Evolutionary conservation across 2,113 vertebrate genomes (phyloP).

Genomic region (Tamias sibiricus): DNA sequence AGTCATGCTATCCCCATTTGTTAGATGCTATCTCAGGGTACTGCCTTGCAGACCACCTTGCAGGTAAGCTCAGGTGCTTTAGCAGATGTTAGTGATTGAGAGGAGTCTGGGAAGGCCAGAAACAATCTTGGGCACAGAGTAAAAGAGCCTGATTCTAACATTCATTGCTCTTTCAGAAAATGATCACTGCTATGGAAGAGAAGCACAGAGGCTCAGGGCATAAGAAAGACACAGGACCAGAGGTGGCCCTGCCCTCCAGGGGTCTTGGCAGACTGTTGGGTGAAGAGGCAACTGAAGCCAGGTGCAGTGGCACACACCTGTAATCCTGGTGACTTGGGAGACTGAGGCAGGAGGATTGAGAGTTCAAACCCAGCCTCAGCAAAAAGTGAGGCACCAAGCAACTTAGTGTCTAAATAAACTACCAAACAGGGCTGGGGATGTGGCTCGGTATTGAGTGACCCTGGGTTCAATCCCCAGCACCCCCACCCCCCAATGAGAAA

Average conservation of each 20-base stretch:
- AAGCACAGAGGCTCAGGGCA: neutral
- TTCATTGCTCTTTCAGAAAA: neutral
- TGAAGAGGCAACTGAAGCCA: fast-evolving
- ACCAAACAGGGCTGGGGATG: too few species aligned
- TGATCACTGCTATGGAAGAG: too few species aligned
- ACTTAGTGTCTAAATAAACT: too few species aligned
- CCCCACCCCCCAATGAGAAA: too few species aligned
- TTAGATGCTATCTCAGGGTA: neutral
- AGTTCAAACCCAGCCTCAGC: too few species aligned
- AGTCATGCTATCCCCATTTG: fast-evolving
- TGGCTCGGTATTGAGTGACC: too few species aligned
- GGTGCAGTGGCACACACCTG: too few species aligned
- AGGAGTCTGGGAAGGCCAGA: neutral
- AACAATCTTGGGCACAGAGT: neutral
- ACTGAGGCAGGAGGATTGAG: too few species aligned
- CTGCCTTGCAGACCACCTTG: neutral
- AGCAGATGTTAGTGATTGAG: neutral
- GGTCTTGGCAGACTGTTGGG: neutral
- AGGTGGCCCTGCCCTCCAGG: neutral
- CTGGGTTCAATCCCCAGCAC: too few species aligned
- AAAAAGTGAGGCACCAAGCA: too few species aligned
- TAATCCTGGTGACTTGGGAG: too few species aligned
- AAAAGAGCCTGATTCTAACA: neutral
- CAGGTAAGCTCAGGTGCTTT: neutral
- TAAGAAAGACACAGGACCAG: fast-evolving